Evolutionary conservation across 2,888 invertebrate genomes (phyloP).

Genomic region (Siphlonurus alternatus): DNA sequence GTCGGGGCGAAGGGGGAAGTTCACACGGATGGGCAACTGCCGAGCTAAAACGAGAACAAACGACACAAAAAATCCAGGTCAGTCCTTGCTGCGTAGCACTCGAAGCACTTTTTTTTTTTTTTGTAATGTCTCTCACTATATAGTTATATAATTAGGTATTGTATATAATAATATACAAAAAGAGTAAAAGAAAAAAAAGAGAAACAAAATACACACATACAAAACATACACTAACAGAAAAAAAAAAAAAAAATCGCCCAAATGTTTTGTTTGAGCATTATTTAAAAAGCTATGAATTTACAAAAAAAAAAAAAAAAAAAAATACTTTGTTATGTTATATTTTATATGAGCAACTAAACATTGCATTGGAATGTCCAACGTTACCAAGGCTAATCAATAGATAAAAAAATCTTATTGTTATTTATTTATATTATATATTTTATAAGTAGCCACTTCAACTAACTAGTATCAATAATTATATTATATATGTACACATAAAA

Average conservation of each 20-base stretch:
- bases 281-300: neutral
- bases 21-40: slow-evolving; percentile 95
- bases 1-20: slow-evolving; percentile 94
- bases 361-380: neutral
- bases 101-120: neutral
- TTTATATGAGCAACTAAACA: neutral
- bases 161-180: slow-evolving; percentile 8
- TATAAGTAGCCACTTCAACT: too few species aligned
- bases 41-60: slow-evolving; percentile 52
- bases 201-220: slow-evolving; percentile 10
- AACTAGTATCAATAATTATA: too few species aligned
- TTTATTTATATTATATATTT: slow-evolving; percentile 11
- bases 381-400: too few species aligned
- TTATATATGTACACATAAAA: slow-evolving; percentile 7
- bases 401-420: slow-evolving; percentile 14
- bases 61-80: slow-evolving; percentile 12
- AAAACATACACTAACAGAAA: neutral
- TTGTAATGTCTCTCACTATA: slow-evolving; percentile 2
- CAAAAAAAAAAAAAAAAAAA: neutral
- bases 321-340: neutral
- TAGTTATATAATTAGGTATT: neutral
- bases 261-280: neutral
- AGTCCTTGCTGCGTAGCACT: slow-evolving; percentile 2
- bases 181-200: slow-evolving; percentile 12
- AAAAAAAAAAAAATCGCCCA: neutral